These are phyloP conservation scores for Clitarchus hookeri DNA, from an alignment of 2,888 invertebrate species.

Conservation along the genomic window DNA sequence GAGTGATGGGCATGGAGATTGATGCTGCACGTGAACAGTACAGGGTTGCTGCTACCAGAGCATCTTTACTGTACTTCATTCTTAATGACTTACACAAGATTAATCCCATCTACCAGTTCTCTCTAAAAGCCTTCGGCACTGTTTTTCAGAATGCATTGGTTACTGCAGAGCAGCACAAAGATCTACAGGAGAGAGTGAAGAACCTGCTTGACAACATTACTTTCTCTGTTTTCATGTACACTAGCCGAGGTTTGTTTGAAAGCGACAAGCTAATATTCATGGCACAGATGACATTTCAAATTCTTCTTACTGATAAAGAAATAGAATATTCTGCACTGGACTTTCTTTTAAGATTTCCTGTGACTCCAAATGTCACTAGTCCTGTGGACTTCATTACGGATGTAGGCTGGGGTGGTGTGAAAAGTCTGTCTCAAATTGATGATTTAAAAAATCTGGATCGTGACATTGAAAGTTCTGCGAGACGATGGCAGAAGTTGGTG, in stretches of 20 bases:
- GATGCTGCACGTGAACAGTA: constrained; percentile 91
- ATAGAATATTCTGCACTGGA: constrained; percentile 79
- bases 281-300: constrained; percentile 82
- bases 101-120: constrained; percentile 95
- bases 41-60: constrained; percentile 81
- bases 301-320: constrained; percentile 66
- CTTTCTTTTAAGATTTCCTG: constrained; percentile 84
- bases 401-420: constrained; percentile 80
- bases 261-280: constrained; percentile 89
- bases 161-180: constrained; percentile 69
- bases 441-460: constrained; percentile 79
- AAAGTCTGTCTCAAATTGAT: constrained; percentile 73
- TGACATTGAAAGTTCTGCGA: constrained; percentile 40
- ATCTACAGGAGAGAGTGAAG: constrained; percentile 70
- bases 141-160: constrained; percentile 86
- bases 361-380: constrained; percentile 71
- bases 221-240: constrained; percentile 84
- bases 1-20: constrained; percentile 82
- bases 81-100: constrained; percentile 90
- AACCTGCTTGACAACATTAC: constrained; percentile 88
- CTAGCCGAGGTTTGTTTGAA: constrained; percentile 88
- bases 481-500: constrained; percentile 87
- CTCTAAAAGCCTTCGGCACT: constrained; percentile 89
- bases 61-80: constrained; percentile 91
- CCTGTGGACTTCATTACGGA: constrained; percentile 85